phyloP scores from a whole-genome alignment of 1,140 invertebrate species.

The Whitmania pigra region DNA sequence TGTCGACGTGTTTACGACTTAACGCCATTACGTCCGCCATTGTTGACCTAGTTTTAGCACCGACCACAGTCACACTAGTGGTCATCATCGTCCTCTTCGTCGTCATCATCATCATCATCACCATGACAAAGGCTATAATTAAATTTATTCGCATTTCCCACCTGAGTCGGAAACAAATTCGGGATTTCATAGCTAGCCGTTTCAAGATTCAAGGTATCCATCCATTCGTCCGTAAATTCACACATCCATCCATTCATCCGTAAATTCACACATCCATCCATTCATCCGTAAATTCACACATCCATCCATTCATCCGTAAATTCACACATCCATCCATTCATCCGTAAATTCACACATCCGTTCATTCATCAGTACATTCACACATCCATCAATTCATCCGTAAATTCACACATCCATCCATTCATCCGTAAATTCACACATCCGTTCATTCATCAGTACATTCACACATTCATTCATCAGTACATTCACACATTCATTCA shows the following conservation, averaged over 20 bases:
- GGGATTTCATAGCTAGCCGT: not conserved
- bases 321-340: no score
- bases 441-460: no score
- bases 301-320: not conserved
- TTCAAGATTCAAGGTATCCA: not conserved
- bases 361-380: no score
- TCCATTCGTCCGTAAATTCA: not conserved
- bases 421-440: no score
- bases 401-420: not conserved
- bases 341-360: no score
- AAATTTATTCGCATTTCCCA: no score
- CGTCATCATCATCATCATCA: constrained; percentile 9
- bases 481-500: no score
- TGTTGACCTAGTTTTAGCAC: no score
- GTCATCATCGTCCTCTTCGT: not conserved
- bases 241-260: not conserved
- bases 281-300: not conserved
- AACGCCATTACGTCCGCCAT: not conserved
- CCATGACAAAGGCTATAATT: not conserved
- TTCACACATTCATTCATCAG: no score
- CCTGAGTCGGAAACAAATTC: no score
- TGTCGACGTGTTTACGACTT: not conserved
- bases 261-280: not conserved
- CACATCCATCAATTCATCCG: not conserved
- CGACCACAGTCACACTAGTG: not conserved